These are phyloP conservation scores for Lucinisca nassula DNA, from an alignment of 2,888 invertebrate genomes.

Conservation along the genomic window DNA sequence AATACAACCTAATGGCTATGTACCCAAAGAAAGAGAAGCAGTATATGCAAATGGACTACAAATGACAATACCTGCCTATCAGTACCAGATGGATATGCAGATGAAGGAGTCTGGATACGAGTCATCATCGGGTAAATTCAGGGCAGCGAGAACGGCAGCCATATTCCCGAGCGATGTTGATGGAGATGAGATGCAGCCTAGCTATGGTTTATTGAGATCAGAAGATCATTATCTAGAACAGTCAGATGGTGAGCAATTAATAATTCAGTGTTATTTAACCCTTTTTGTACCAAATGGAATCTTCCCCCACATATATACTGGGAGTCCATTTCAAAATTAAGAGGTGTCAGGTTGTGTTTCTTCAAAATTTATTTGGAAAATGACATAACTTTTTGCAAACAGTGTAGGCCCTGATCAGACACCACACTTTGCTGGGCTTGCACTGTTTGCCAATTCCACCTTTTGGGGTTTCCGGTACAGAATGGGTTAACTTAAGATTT, in stretches of 20 bases:
- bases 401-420: no score
- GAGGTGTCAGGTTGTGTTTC: no score
- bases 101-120: constrained; percentile 84
- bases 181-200: constrained; percentile 71
- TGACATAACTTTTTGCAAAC: no score
- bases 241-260: constrained; percentile 66
- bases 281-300: no score
- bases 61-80: constrained; percentile 63
- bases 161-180: constrained; percentile 85
- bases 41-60: constrained; percentile 76
- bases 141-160: constrained; percentile 76
- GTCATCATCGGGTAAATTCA: constrained; percentile 80
- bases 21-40: constrained; percentile 82
- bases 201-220: constrained; percentile 60
- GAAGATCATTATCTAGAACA: constrained; percentile 73
- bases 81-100: constrained; percentile 79
- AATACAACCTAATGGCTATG: constrained; percentile 83
- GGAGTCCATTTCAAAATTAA: no score
- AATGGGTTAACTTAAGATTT: no score
- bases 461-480: no score
- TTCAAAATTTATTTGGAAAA: no score
- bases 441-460: no score
- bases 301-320: no score
- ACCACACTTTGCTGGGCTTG: no score
- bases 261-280: no score